phyloP scores from a whole-genome alignment of 2,797 vertebrate genomes.

The Psittacula derbiana region DNA sequence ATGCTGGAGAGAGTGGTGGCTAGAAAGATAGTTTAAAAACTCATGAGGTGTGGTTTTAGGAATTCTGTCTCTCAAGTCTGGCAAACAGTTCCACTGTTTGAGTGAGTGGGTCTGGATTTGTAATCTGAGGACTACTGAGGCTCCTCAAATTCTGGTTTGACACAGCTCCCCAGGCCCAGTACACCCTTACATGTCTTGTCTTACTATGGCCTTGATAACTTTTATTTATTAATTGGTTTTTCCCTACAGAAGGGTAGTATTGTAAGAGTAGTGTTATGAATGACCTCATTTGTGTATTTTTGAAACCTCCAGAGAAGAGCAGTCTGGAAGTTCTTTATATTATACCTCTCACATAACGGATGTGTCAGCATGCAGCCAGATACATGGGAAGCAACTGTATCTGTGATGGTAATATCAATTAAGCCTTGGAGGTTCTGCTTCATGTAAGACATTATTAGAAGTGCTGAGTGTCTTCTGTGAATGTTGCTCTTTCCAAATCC shows the following conservation, averaged over 20 bases:
- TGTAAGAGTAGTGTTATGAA: not conserved
- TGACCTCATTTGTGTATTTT: not conserved
- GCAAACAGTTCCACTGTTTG: not conserved
- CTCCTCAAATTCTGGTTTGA: not conserved
- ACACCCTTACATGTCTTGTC: not conserved
- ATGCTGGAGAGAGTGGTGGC: not conserved
- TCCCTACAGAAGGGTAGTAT: not conserved
- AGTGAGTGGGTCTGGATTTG: not conserved
- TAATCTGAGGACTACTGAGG: not conserved
- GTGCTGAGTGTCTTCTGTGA: not conserved
- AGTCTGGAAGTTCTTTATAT: not conserved
- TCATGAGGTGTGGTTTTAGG: not conserved
- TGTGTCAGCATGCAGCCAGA: not conserved
- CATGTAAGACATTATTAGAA: not conserved
- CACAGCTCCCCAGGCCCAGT: not conserved
- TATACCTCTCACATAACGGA: not conserved
- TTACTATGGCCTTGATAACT: no score
- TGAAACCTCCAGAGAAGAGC: not conserved
- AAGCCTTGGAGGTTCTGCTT: conserved; percentile 11
- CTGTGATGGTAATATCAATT: not conserved
- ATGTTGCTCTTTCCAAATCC: conserved; percentile 22
- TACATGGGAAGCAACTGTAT: not conserved
- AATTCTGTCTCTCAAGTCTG: not conserved
- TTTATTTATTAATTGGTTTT: not conserved
- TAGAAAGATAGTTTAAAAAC: not conserved